Evolutionary conservation across 2,113 vertebrate genomes (phyloP).

Genomic region (Pagrus major): DNA sequence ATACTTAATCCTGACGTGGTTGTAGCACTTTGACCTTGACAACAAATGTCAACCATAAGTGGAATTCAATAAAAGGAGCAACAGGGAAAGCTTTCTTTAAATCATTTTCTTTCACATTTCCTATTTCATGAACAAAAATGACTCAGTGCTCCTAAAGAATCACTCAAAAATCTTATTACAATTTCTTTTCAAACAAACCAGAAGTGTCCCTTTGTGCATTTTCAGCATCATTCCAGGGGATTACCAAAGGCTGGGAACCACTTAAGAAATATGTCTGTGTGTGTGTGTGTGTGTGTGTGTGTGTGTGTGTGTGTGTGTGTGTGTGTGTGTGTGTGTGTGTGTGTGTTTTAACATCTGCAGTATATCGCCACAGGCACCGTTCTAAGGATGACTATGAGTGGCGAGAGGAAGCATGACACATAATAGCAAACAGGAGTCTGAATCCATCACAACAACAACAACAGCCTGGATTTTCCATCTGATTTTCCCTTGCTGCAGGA

Average conservation of each 20-base stretch:
- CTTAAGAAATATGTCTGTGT: conserved; percentile 18
- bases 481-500: conserved; percentile 36
- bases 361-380: background rate
- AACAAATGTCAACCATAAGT: background rate
- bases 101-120: background rate
- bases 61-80: background rate
- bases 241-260: background rate
- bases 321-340: conserved; percentile 12
- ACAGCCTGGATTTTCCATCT: conserved; percentile 47
- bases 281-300: conserved; percentile 5
- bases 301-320: conserved; percentile 4
- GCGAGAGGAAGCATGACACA: conserved; percentile 29
- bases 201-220: background rate
- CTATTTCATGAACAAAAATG: background rate
- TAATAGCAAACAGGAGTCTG: conserved; percentile 47
- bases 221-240: background rate
- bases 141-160: background rate
- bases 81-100: background rate
- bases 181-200: background rate
- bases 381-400: conserved; percentile 19
- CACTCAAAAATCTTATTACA: background rate
- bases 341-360: conserved; percentile 35
- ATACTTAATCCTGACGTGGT: background rate
- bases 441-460: conserved; percentile 30
- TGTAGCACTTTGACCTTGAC: background rate